Base-by-base conservation (phyloP, 2,797 vertebrate species). In the Gadopsis bispinosus region DNA sequence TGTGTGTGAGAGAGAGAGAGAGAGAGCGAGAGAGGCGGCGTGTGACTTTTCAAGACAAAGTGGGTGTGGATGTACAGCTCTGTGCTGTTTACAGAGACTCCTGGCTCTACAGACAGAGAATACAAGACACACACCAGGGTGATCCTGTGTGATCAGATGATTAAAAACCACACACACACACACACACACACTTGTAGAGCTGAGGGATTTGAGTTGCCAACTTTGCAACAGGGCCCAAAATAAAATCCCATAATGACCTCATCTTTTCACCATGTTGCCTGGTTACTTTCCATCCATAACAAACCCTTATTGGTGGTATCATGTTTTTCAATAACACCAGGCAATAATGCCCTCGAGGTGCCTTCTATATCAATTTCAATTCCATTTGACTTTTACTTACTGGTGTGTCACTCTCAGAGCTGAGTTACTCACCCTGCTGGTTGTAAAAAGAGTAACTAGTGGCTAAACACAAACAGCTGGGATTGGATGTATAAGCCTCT, bases 71-170 rank as follows among this genome's bases (percentile, higher is more conserved):
- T 64, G 17, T 71, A 77, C 65, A 55, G 71, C 81, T 83, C 73
- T 66, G 76, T 88, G 58, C 85, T 90, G 89, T 88, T 90, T 83
- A 89, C 80, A 89, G 69, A 86, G 60, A 83, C 54, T 69, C 20
- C 16, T 1, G 31, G 50, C 48, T 63, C 62, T 39, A 61, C 61
- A 69, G 51, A 73, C 56, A 83, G 77, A 79, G 26, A 26, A 26
- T 26, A 26, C 26, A 81, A 83, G 77, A 58, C 75, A 77, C 86
- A 85, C 80, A 80, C 37, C 53, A 41, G 50, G 61, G 22, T 69
- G 77, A 88, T 71, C 26, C 77, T 26, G 72, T 16, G 41, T 77
- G 73, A 83, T 88, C 82, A 87, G 83, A 88, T 85, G 81, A 88
- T 85, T 54, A 43, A 71, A 80, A 61, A 61, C 26, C 60, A 83